Evolutionary conservation across 1,140 invertebrate genomes (phyloP), one percentile per base, ranked within the genome.

Genomic region (Portunus trituberculatus): DNA sequence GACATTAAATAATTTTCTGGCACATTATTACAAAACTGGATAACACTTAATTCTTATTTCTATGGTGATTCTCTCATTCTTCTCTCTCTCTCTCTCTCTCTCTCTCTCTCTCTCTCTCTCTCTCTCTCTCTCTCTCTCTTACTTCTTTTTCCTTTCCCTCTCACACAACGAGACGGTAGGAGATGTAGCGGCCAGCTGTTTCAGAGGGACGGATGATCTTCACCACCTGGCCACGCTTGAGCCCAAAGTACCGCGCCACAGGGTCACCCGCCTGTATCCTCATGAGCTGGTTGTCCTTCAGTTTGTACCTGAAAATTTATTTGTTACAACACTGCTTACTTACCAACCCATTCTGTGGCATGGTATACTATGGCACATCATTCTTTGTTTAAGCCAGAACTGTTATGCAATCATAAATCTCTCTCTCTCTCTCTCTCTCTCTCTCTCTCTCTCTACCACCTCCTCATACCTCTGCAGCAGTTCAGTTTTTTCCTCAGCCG

Each of bases 231-330:
- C 99, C 99, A 97, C 99, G 98, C 97, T 99, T 99, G 0, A 99
- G 97, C 94, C 99, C 99, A 97, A 99, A 99, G 97, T 99, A 99
- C 96, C 99, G 97, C 0, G 99, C 98, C 16, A 99, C 99, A 20
- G 99, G 99, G 97, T 99, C 99, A 91, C 99, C 99, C 31, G 98
- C 98, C 97, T 99, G 99, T 97, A 99, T 99, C 97, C 99, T 98
- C 98, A 99, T 99, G 96, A 99, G 97, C 97, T 99, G 99, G 97
- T 99, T 99, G 97, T 99, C 99, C 97, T 99, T 99, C 52, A 99
- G 97, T 98, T 99, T 99, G 97, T 96, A 96, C 48, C 96, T 96
- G 92, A 6, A 29, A 59, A 59, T 59, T 4, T 2, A 59, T 59
- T 20, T 20, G 39, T 20, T 20, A 59, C 0, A 20, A 59, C 52